Conservation (phyloP, 2,797 vertebrate genomes). For the Triplophysa bombifrons region DNA sequence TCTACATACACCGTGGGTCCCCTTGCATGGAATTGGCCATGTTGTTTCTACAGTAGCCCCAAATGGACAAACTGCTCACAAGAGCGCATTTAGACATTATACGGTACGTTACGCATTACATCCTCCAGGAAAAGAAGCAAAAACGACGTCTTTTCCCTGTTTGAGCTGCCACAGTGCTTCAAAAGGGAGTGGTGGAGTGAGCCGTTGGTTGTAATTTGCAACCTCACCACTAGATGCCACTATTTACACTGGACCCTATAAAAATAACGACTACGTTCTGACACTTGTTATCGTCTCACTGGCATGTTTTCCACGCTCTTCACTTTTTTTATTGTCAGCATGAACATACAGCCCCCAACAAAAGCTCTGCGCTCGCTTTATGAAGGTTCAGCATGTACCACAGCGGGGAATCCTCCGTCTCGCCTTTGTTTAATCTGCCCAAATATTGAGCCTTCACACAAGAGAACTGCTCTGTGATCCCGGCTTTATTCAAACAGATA, state of each 20-base stretch:
- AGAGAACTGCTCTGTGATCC: constrained; percentile 13
- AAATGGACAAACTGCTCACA: no score
- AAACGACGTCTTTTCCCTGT: no score
- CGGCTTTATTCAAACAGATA: neutral
- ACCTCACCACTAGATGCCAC: no score
- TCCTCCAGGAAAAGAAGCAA: no score
- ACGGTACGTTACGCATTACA: no score
- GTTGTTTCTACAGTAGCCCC: no score
- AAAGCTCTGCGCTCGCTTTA: neutral
- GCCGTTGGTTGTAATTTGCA: no score
- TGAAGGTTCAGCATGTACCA: neutral
- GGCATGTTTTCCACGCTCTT: neutral
- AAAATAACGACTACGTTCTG: neutral
- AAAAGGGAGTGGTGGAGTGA: no score
- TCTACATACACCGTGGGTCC: no score
- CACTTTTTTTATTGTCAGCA: neutral
- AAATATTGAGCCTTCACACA: constrained; percentile 17
- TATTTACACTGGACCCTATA: neutral
- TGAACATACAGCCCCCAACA: neutral
- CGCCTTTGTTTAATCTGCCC: neutral
- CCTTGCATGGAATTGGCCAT: no score
- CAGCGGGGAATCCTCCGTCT: neutral
- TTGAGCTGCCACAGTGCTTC: no score
- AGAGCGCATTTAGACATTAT: no score
- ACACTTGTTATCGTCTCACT: neutral